Evolutionary conservation across 2,797 vertebrate genomes (phyloP).

Genomic region (Merluccius polli): DNA sequence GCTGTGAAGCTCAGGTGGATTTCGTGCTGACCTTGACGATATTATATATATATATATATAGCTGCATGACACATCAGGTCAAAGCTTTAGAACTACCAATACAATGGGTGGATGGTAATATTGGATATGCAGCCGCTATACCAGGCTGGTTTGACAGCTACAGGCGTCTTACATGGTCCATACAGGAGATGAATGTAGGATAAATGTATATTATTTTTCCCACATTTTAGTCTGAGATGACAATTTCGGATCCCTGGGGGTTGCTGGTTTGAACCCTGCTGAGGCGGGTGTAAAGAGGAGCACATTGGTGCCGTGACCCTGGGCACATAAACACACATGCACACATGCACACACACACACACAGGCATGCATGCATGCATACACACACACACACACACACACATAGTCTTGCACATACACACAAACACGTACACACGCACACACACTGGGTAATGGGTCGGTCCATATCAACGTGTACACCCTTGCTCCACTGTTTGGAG

Average conservation of each 20-base stretch:
- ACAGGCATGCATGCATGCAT: constrained; percentile 9
- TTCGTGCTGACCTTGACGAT: constrained; percentile 32
- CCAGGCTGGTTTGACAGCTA: too few relatives aligned
- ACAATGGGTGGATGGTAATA: neutral
- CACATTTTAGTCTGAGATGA: neutral
- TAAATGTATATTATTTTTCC: neutral
- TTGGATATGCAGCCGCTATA: neutral
- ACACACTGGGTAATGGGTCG: neutral
- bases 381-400: constrained; percentile 6
- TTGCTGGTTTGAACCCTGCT: too few relatives aligned
- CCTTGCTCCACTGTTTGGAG: neutral
- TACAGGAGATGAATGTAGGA: neutral
- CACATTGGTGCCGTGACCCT: neutral
- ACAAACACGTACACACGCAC: constrained; percentile 8
- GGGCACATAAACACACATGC: constrained; percentile 13
- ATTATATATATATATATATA: constrained; percentile 3
- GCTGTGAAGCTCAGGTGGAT: constrained; percentile 6
- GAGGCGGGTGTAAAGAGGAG: neutral
- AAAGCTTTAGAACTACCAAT: neutral
- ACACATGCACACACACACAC: neutral
- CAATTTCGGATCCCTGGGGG: neutral
- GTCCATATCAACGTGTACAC: neutral
- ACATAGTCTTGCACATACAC: constrained; percentile 12
- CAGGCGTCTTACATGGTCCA: neutral
- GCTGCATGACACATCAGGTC: neutral